Conservation (phyloP, 2,888 invertebrate species). For the Drosophila rubida region DNA sequence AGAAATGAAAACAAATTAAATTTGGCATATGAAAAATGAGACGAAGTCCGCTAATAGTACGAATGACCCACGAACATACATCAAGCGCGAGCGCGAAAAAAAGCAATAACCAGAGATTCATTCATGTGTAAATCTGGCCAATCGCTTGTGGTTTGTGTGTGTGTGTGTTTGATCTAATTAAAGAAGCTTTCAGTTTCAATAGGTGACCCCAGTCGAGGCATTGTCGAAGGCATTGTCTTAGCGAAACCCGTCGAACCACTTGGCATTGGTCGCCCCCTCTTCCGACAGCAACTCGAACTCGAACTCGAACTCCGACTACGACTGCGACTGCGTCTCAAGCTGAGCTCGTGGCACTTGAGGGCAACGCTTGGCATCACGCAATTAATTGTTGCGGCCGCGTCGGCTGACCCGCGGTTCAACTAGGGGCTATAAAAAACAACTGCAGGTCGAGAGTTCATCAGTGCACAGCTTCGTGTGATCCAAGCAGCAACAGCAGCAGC, state of each 20-base stretch:
- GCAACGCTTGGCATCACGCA: conserved; percentile 57
- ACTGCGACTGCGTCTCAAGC: conserved; percentile 14
- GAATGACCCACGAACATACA: conserved; percentile 69
- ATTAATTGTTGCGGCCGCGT: conserved; percentile 63
- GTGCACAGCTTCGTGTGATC: conserved; percentile 63
- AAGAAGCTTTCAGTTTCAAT: conserved; percentile 50
- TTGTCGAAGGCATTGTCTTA: conserved; percentile 39
- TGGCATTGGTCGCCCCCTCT: conserved; percentile 66
- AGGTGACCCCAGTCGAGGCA: conserved; percentile 47
- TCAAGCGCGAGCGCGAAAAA: conserved; percentile 40
- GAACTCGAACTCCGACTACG: conserved; percentile 1
- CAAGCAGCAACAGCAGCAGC: conserved; percentile 54
- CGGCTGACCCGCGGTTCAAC: conserved; percentile 53
- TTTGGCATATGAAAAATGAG: conserved; percentile 16
- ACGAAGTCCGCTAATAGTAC: conserved; percentile 44
- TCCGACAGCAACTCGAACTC: conserved; percentile 1
- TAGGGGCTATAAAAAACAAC: conserved; percentile 69
- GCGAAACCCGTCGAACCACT: conserved; percentile 68
- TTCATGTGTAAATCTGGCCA: conserved; percentile 62
- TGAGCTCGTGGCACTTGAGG: conserved; percentile 54
- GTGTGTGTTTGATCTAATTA: conserved; percentile 70
- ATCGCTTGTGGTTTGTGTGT: neutral
- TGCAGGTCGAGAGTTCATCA: conserved; percentile 58
- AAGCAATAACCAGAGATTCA: conserved; percentile 50
- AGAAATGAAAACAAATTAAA: conserved; percentile 14